Evolutionary conservation across 2,797 vertebrate genomes (phyloP).

Genomic region (Centropyge bicolor): DNA sequence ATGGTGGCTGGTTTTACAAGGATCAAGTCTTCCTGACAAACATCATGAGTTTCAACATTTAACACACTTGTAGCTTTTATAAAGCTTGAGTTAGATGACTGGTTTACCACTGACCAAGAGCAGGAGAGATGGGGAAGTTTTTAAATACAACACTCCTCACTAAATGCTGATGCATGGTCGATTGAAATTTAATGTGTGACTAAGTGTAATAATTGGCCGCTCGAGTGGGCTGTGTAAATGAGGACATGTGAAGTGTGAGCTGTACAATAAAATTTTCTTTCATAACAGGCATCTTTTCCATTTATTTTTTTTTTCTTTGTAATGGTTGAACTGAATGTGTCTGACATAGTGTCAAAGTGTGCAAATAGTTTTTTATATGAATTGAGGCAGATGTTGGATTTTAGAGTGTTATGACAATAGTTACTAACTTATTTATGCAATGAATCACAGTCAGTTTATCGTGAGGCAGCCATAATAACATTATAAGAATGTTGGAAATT

Average conservation of each 20-base stretch:
- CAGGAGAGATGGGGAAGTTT: background rate
- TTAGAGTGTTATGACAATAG: background rate
- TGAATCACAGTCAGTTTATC: background rate
- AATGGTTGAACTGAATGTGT: background rate
- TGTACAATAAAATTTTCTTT: slow-evolving; percentile 54
- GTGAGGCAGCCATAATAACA: background rate
- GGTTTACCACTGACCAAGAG: background rate
- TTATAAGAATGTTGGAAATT: background rate
- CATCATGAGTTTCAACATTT: background rate
- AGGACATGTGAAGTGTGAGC: slow-evolving; percentile 1
- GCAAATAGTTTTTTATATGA: background rate
- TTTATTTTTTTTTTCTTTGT: slow-evolving; percentile 13
- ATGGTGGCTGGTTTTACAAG: background rate
- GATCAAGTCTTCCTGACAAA: background rate
- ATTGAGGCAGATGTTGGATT: background rate
- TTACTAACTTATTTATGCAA: background rate
- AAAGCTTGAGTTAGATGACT: background rate
- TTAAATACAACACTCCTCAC: background rate
- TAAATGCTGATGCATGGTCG: slow-evolving; percentile 1
- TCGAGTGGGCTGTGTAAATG: slow-evolving; percentile 3
- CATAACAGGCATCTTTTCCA: background rate
- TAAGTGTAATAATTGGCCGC: background rate
- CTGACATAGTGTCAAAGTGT: background rate
- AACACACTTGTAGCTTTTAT: slow-evolving; percentile 8
- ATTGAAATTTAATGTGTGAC: slow-evolving; percentile 11